Conservation (phyloP, 1,140 invertebrate species). For the Apis cerana region DNA sequence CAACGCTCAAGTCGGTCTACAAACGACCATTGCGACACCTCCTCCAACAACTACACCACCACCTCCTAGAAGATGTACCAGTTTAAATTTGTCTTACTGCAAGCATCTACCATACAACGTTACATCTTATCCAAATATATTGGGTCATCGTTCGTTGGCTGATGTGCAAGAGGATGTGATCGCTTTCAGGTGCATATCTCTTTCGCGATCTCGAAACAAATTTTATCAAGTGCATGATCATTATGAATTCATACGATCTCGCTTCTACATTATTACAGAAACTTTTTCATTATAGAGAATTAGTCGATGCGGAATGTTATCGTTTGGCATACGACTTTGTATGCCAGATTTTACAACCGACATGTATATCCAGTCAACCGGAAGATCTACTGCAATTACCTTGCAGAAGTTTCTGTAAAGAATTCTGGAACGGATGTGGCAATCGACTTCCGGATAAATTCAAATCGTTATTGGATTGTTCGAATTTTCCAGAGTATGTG, state of each 20-base stretch:
- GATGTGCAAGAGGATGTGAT: constrained; percentile 90
- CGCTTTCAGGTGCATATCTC: constrained; percentile 83
- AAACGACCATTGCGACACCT: constrained; percentile 82
- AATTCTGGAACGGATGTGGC: constrained; percentile 92
- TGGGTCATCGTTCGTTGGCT: constrained; percentile 85
- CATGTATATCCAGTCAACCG: constrained; percentile 82
- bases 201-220: neutral
- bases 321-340: constrained; percentile 92
- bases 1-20: constrained; percentile 80
- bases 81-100: constrained; percentile 87
- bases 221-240: neutral
- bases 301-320: constrained; percentile 94
- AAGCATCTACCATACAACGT: constrained; percentile 88
- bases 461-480: constrained; percentile 88
- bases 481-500: constrained; percentile 89
- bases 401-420: constrained; percentile 91
- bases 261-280: neutral
- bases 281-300: constrained; percentile 82
- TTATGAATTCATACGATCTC: neutral
- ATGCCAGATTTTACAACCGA: constrained; percentile 91
- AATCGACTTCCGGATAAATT: constrained; percentile 87
- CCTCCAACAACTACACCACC: constrained; percentile 80
- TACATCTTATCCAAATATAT: constrained; percentile 92
- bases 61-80: constrained; percentile 85
- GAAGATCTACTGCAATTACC: constrained; percentile 85